Base-by-base conservation (phyloP, 2,113 vertebrate genomes). In the Ophiodon elongatus region DNA sequence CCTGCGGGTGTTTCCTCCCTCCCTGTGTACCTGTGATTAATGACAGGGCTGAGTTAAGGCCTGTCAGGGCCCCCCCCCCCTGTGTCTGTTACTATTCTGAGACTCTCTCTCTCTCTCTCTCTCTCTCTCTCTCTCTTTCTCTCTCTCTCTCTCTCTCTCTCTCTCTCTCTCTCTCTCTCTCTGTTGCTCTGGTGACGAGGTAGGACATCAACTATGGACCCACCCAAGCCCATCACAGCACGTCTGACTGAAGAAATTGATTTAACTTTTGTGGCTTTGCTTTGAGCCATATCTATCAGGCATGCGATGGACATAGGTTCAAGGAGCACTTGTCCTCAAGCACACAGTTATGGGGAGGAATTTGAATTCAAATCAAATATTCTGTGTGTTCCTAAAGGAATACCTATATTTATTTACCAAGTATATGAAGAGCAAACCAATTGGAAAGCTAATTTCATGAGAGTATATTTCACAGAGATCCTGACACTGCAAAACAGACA, bases 21-120 rank as follows among this genome's bases (percentile, higher is more conserved):
- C 86, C 88, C 90, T 81, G 85, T 92, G 88, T 89, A 94, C 88
- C 93, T 92, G 91, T 95, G 93, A 95, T 95, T 93, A 94, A 95
- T 94, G 90, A 68, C 92, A 39, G 85, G 86, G 60, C 87, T 93
- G 94, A 94, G 87, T 93, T 94, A 84, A 85, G 92, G 88, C 92
- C 91, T 90, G 92, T 93, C 94, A 92, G 74, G n/a, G n/a, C 82
- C 76, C 85, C 90, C 47, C 21, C 47, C 45, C 91, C 87, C 89
- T 86, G 77, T 90, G 90, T 73, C 90, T 85, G 90, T 91, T 93
- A 80, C 93, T 94, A 94, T 93, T 93, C 90, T 92, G 84, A 89
- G 92, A 88, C 84, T 87, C 88, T 72, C 89, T 60, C 67, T 79
- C 76, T 67, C 76, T 83, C 79, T 71, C 75, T 77, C 71, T 88